Evolutionary conservation across 2,888 invertebrate genomes (phyloP), one percentile per base, ranked within the genome.

Genomic region (Eutolmus rufibarbis): DNA sequence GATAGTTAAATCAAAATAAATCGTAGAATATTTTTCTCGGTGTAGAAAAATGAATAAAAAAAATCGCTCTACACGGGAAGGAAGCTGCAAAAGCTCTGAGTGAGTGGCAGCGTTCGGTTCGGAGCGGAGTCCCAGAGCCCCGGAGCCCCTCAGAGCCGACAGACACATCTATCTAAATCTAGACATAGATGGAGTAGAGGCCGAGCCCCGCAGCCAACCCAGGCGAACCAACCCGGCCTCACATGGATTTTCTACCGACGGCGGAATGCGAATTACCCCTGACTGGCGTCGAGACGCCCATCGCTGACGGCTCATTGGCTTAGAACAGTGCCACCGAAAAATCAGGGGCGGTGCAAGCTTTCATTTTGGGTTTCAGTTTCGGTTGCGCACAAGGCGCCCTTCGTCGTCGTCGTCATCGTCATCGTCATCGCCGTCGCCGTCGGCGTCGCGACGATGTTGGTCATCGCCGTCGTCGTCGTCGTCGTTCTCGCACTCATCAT

Each of bases 271-370:
- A 51, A n/a, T 23, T 76, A 28, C 23, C 78, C 57, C 78, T 86
- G 77, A 84, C 40, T 56, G 84, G 77, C 78, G 77, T 85, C 66
- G 87, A 85, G 87, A 87, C 87, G 87, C 87, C 87, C 87, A 87
- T 87, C 77, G 87, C 87, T 87, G 87, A 85, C 78, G 87, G 87
- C 87, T 87, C 85, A 87, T 87, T 87, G 87, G 87, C 79, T 87
- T 84, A 84, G 76, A 87, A 87, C 76, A 87, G 14, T 82, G 37
- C 56, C 51, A 51, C 40, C 46, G 40, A 82, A 81, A 81, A 87
- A 84, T 82, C 82, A 76, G 82, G 87, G 87, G 87, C 87, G 87
- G 87, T 87, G 87, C 87, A 87, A 28, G 74, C 43, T 85, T 85
- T 85, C 85, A 85, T 85, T 85, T 85, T 74, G 74, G 74, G 74